phyloP scores from a whole-genome alignment of 2,797 vertebrate species.

The Fratercula arctica region DNA sequence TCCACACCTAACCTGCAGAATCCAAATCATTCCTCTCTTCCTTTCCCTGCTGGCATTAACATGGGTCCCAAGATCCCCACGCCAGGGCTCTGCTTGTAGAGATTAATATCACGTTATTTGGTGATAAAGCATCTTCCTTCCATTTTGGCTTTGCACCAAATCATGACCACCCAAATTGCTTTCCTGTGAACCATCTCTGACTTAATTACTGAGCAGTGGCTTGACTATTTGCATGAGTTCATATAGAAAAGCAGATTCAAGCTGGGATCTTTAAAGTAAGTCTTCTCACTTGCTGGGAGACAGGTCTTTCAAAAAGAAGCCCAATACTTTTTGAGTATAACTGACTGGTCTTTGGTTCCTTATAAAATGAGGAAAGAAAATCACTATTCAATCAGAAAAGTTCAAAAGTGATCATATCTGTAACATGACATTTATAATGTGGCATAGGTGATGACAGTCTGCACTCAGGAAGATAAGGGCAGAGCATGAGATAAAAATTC shows the following conservation, averaged over 20 bases:
- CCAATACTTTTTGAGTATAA: not conserved
- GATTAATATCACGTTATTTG: not conserved
- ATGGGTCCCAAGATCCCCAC: accelerated
- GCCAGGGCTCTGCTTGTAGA: not conserved
- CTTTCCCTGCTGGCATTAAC: not conserved
- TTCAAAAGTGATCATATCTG: not conserved
- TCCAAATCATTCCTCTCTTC: not conserved
- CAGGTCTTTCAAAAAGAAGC: not conserved
- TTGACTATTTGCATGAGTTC: not conserved
- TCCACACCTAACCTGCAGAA: not conserved
- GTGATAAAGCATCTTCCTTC: not conserved
- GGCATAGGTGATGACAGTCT: not conserved
- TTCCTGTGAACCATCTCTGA: not conserved
- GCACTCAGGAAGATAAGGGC: not conserved
- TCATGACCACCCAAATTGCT: not conserved
- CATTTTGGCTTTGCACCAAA: not conserved
- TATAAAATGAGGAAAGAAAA: not conserved
- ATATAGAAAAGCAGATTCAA: not conserved
- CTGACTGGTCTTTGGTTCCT: not conserved
- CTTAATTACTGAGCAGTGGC: not conserved
- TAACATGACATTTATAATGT: not conserved
- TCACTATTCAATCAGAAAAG: not conserved
- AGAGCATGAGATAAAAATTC: not conserved
- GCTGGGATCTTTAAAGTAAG: not conserved
- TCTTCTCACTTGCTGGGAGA: not conserved